These are phyloP conservation scores for Limosa lapponica DNA, from an alignment of 2,797 vertebrate species.

Conservation along the genomic window DNA sequence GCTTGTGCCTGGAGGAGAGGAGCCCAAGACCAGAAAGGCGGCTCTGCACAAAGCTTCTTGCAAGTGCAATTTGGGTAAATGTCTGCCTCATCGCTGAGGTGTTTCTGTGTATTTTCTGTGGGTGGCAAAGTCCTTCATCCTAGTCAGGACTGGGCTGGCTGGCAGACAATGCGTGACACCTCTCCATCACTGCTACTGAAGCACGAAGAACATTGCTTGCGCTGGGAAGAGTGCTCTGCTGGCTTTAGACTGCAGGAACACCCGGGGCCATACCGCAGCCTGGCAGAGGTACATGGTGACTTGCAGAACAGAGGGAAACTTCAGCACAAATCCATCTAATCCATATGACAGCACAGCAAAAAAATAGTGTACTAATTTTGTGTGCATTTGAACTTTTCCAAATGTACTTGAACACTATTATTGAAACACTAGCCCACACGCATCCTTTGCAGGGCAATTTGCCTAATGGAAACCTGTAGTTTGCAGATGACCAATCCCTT, in stretches of 20 bases:
- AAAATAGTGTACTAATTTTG: neutral
- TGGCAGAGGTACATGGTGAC: neutral
- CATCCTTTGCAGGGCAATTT: neutral
- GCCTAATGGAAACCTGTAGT: neutral
- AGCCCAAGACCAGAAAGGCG: neutral
- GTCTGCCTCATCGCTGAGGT: neutral
- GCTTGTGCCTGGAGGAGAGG: neutral
- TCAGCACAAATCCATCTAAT: neutral
- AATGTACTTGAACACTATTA: rapidly evolving
- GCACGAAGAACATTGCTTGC: neutral
- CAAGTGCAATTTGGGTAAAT: neutral
- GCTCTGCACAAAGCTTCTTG: neutral
- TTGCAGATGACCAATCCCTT: neutral
- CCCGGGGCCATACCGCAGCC: rapidly evolving
- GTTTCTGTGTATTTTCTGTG: neutral
- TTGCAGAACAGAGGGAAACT: neutral
- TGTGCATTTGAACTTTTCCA: neutral
- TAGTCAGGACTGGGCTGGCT: neutral
- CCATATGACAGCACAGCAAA: neutral
- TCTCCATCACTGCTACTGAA: neutral
- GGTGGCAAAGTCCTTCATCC: neutral
- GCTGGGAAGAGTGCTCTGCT: neutral
- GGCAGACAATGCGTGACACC: neutral
- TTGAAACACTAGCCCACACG: neutral
- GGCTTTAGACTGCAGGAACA: neutral